phyloP scores from a whole-genome alignment of 2,888 invertebrate species.

The Diaphora mendica region DNA sequence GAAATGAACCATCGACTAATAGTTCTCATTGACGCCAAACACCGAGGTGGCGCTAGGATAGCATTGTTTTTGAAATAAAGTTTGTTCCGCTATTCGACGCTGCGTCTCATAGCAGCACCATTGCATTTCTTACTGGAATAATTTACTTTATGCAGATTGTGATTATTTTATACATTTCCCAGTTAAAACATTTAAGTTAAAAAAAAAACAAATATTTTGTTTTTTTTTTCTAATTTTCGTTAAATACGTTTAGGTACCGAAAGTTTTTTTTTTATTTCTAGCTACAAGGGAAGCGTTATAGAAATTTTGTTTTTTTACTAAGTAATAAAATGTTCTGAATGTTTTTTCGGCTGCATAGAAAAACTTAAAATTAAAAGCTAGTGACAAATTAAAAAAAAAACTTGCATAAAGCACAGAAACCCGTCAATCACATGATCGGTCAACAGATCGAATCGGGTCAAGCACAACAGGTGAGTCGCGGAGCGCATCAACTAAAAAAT shows the following conservation, averaged over 20 bases:
- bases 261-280: neutral
- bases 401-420: conserved; percentile 73
- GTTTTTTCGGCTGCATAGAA: neutral
- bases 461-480: conserved; percentile 86
- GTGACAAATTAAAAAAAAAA: neutral
- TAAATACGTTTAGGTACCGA: neutral
- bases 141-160: conserved; percentile 7
- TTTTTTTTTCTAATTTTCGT: neutral
- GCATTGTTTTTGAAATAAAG: conserved; percentile 33
- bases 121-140: conserved; percentile 47
- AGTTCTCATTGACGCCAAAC: conserved; percentile 68
- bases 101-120: conserved; percentile 68
- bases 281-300: neutral
- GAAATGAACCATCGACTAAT: conserved; percentile 77
- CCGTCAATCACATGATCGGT: conserved; percentile 83
- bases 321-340: neutral
- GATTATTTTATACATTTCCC: conserved; percentile 13
- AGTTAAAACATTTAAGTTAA: neutral
- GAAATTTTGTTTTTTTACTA: neutral
- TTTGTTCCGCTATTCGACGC: conserved; percentile 83
- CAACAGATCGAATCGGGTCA: conserved; percentile 84
- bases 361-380: neutral
- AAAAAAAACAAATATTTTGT: neutral
- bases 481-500: conserved; percentile 86
- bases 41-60: conserved; percentile 65